Conservation (phyloP, 2,888 invertebrate genomes). For the Venusia cambrica region DNA sequence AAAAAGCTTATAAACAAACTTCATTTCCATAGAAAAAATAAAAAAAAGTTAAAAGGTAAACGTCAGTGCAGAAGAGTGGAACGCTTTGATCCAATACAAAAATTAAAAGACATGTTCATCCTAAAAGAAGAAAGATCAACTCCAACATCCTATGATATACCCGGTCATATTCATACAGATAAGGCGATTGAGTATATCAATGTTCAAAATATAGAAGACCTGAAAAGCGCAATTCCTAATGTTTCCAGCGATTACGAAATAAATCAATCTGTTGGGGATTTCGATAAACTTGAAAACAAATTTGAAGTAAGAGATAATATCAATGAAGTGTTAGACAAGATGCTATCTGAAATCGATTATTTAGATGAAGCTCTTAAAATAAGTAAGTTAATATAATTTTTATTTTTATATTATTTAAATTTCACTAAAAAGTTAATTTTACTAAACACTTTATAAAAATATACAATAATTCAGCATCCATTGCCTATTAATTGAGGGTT, state of each 20-base stretch:
- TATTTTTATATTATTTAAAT: no score
- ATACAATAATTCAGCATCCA: no score
- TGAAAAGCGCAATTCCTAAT: constrained; percentile 46
- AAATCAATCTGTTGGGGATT: neutral
- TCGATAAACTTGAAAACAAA: neutral
- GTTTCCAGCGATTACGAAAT: constrained; percentile 33
- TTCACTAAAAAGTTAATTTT: no score
- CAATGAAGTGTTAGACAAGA: no score
- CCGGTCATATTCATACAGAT: constrained; percentile 32
- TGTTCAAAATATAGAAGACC: constrained; percentile 35
- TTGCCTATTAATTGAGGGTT: no score
- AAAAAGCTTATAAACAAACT: constrained; percentile 35
- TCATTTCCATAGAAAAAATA: constrained; percentile 30
- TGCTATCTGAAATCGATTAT: no score
- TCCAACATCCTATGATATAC: constrained; percentile 37
- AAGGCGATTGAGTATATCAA: constrained; percentile 36
- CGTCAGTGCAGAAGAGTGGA: constrained; percentile 31
- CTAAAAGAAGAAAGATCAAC: constrained; percentile 17
- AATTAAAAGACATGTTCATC: constrained; percentile 44
- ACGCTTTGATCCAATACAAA: constrained; percentile 50
- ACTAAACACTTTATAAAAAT: no score
- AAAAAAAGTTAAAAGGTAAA: constrained; percentile 25
- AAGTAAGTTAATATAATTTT: no score
- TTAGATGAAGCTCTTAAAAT: no score
- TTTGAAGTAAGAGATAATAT: no score